Percentiles rank a stretch among this genome's conserved stretches.
Evolutionary conservation across 2,113 vertebrate genomes (phyloP).

Genomic region (Neopipo cinnamomea): DNA sequence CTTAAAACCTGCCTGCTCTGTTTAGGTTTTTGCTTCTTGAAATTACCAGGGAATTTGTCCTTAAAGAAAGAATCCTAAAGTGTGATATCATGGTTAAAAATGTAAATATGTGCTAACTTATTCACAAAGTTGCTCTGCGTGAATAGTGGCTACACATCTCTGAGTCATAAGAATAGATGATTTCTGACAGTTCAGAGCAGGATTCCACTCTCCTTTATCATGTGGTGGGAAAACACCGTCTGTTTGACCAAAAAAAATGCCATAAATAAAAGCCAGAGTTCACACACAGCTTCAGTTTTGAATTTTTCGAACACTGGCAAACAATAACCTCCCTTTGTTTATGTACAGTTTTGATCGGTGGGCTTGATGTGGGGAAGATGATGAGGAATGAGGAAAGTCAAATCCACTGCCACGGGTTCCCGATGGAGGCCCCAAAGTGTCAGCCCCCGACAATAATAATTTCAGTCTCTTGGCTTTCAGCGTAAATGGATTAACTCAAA

Average conservation of each 20-base stretch:
- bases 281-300: neutral
- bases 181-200: neutral
- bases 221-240: neutral
- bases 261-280: neutral
- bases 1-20: neutral
- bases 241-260: neutral
- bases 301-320: neutral
- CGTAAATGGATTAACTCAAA: conserved; percentile 21
- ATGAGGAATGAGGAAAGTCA: neutral
- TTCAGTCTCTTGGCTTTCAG: neutral
- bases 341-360: neutral
- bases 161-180: neutral
- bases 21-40: neutral
- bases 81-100: neutral
- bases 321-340: neutral
- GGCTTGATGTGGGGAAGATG: neutral
- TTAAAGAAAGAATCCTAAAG: neutral
- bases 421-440: neutral
- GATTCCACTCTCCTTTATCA: neutral
- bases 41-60: neutral
- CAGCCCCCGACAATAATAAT: neutral
- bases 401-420: neutral
- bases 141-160: neutral
- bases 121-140: neutral
- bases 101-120: neutral